These are phyloP conservation scores for Ectobius pallidus DNA, from an alignment of 2,888 invertebrate species.

Conservation along the genomic window DNA sequence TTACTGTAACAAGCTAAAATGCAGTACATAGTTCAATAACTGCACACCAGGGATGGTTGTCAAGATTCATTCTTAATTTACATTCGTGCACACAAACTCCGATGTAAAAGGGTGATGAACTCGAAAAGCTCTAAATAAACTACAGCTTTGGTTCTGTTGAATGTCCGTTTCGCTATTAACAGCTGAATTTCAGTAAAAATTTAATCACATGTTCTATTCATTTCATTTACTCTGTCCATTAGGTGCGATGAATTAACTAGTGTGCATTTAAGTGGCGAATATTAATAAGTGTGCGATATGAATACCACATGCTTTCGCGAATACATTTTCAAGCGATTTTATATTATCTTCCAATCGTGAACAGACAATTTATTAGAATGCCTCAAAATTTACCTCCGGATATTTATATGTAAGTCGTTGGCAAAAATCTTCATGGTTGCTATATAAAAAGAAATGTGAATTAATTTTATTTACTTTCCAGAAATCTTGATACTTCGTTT, in stretches of 20 bases:
- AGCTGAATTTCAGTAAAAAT: background rate
- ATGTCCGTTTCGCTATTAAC: background rate
- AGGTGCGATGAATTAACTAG: background rate
- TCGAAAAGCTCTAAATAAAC: background rate
- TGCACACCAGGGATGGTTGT: background rate
- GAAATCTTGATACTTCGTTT: too few relatives aligned
- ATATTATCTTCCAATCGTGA: too few relatives aligned
- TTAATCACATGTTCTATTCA: background rate
- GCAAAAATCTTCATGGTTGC: too few relatives aligned
- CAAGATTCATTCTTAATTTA: slow-evolving; percentile 6
- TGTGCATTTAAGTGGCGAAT: too few relatives aligned
- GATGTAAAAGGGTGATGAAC: background rate
- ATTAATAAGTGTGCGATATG: too few relatives aligned
- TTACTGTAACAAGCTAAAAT: background rate
- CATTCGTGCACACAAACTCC: background rate
- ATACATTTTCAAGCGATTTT: too few relatives aligned
- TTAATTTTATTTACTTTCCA: too few relatives aligned
- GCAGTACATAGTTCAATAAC: background rate
- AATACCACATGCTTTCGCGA: too few relatives aligned
- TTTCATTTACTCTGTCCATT: background rate
- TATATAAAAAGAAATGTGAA: too few relatives aligned
- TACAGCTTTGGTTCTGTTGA: background rate
- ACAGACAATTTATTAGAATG: too few relatives aligned
- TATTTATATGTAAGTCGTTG: too few relatives aligned
- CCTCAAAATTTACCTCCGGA: too few relatives aligned